A percentile compares a stretch with the other conserved stretches of the same genome.
phyloP scores from a whole-genome alignment of 2,797 vertebrate species.

The Poeciliopsis gracilis region DNA sequence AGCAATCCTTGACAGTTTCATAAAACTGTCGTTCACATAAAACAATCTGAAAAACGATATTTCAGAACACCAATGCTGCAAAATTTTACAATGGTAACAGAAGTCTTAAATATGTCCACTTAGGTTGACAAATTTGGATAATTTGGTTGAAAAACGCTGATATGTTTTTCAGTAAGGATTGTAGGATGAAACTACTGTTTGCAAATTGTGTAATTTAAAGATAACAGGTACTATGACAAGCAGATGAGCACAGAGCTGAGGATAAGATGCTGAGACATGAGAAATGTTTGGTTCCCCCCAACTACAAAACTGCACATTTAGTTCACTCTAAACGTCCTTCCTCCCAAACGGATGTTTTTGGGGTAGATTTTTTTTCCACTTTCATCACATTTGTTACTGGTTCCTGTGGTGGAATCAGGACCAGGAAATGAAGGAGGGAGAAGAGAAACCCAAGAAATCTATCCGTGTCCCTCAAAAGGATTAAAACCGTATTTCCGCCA shows the following conservation, averaged over 20 bases:
- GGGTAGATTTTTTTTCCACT: background rate
- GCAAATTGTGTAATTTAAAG: background rate
- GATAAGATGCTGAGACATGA: background rate
- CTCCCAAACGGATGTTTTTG: background rate
- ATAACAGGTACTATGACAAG: background rate
- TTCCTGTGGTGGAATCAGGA: background rate
- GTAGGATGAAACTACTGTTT: background rate
- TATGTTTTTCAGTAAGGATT: background rate
- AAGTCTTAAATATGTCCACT: background rate
- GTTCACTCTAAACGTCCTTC: background rate
- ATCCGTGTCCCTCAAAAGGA: background rate
- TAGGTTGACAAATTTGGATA: background rate
- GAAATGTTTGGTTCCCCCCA: background rate
- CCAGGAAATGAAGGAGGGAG: background rate
- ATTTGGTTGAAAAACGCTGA: background rate
- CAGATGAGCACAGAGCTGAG: background rate
- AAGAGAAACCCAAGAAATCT: background rate
- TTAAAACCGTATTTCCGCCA: background rate
- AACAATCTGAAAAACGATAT: background rate
- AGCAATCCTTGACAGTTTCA: background rate
- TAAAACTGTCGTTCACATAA: too few species aligned
- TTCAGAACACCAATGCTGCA: background rate
- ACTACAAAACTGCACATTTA: background rate
- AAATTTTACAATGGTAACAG: too few species aligned
- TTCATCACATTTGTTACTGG: background rate